Conservation (phyloP, 2,797 vertebrate genomes). For the Takifugu rubripes region DNA sequence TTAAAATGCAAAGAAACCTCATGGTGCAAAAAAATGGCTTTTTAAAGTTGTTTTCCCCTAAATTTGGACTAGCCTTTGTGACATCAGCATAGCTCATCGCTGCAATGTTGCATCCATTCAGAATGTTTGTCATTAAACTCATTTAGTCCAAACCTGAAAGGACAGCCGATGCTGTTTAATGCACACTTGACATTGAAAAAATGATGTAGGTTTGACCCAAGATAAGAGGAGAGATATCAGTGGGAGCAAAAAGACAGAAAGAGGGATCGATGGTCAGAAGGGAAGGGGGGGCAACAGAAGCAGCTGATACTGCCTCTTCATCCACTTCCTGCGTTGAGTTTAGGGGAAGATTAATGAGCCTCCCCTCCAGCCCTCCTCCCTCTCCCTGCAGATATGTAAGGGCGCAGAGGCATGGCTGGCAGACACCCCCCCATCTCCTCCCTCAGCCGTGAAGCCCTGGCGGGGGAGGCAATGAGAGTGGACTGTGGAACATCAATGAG, state of each 20-base stretch:
- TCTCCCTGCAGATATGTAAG: slow-evolving; percentile 7
- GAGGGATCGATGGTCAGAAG: slow-evolving; percentile 36
- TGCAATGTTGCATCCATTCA: too few relatives aligned
- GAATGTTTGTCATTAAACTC: background rate
- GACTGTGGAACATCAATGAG: slow-evolving; percentile 56
- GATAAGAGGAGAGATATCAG: slow-evolving; percentile 29
- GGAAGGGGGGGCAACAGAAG: slow-evolving; percentile 28
- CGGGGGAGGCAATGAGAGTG: slow-evolving; percentile 36
- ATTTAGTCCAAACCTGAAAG: background rate
- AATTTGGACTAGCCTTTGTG: too few relatives aligned
- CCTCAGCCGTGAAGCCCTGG: background rate
- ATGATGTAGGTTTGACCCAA: slow-evolving; percentile 31
- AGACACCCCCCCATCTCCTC: slow-evolving; percentile 20
- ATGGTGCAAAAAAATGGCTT: too few relatives aligned
- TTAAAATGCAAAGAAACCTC: too few relatives aligned
- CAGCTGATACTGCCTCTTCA: slow-evolving; percentile 28
- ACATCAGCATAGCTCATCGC: too few relatives aligned
- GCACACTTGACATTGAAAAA: slow-evolving; percentile 34
- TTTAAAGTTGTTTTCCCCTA: too few relatives aligned
- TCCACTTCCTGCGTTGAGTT: slow-evolving; percentile 47
- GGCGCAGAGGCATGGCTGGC: slow-evolving; percentile 19
- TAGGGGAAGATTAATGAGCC: slow-evolving; percentile 58
- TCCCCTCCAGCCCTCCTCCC: background rate
- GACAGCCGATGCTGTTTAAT: slow-evolving; percentile 9
- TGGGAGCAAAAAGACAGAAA: slow-evolving; percentile 16